Evolutionary conservation across 2,113 vertebrate species (phyloP).

Genomic region (Tenebrosternarchus preto): DNA sequence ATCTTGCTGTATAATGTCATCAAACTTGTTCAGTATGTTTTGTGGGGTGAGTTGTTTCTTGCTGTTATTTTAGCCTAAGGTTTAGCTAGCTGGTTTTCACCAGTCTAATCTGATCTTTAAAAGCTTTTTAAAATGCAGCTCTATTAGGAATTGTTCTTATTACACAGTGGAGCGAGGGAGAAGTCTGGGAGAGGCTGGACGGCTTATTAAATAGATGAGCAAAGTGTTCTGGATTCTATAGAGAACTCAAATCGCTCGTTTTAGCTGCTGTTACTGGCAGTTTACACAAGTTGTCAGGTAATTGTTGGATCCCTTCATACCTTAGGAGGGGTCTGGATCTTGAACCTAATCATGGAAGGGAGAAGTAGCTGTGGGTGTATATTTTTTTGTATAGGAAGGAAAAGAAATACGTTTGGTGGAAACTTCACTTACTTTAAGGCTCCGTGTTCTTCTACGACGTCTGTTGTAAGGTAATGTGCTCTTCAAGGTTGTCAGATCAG

Average conservation of each 20-base stretch:
- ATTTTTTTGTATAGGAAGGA: background rate
- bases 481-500: background rate
- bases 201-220: conserved; percentile 44
- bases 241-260: conserved; percentile 49
- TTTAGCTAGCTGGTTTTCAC: conserved; percentile 28
- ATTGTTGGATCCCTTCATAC: conserved; percentile 44
- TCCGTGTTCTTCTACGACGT: background rate
- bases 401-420: conserved; percentile 22
- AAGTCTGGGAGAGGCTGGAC: conserved; percentile 39
- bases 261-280: conserved; percentile 41
- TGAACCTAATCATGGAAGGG: conserved; percentile 29
- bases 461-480: background rate
- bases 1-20: background rate
- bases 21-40: background rate
- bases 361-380: background rate
- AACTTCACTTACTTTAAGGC: conserved; percentile 11
- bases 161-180: conserved; percentile 22
- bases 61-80: conserved; percentile 5
- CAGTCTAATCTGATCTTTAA: conserved; percentile 43
- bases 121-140: conserved; percentile 44
- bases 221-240: conserved; percentile 50
- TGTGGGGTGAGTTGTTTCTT: conserved; percentile 1
- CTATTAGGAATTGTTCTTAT: conserved; percentile 41
- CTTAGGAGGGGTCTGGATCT: conserved; percentile 21
- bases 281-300: conserved; percentile 25